A percentile compares a stretch with the other conserved stretches of the same genome.
Evolutionary conservation across 2,888 invertebrate genomes (phyloP).

Genomic region (Teinopalpus imperialis): DNA sequence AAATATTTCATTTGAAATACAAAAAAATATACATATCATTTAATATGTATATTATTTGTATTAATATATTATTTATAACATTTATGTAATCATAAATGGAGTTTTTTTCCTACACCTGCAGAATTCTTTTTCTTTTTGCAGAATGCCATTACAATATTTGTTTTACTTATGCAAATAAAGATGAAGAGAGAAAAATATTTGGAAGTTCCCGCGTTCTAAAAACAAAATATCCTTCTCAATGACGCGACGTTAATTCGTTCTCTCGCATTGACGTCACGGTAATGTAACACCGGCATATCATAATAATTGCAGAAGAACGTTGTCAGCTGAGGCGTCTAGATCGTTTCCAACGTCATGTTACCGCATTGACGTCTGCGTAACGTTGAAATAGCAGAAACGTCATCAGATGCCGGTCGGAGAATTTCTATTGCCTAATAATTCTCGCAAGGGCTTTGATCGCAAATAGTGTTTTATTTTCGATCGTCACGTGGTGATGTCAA

Average conservation of each 20-base stretch:
- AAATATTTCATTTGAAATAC: no score
- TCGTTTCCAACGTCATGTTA: slow-evolving; percentile 39
- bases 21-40: no score
- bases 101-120: no score
- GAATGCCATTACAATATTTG: no score
- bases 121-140: no score
- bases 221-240: no score
- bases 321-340: slow-evolving; percentile 26
- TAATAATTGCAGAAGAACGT: slow-evolving; percentile 1
- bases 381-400: slow-evolving; percentile 41
- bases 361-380: slow-evolving; percentile 43
- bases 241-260: background rate
- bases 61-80: no score
- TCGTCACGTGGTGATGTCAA: slow-evolving; percentile 25
- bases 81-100: no score
- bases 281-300: slow-evolving; percentile 8
- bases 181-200: no score
- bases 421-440: slow-evolving; percentile 31
- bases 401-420: slow-evolving; percentile 29
- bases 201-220: no score
- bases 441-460: slow-evolving; percentile 30
- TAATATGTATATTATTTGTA: no score
- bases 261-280: slow-evolving; percentile 4
- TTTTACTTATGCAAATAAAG: no score
- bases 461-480: slow-evolving; percentile 30